A percentile compares a stretch with the other conserved stretches of the same genome.
Evolutionary conservation across 2,888 invertebrate species (phyloP).

Genomic region (Mamestra brassicae): DNA sequence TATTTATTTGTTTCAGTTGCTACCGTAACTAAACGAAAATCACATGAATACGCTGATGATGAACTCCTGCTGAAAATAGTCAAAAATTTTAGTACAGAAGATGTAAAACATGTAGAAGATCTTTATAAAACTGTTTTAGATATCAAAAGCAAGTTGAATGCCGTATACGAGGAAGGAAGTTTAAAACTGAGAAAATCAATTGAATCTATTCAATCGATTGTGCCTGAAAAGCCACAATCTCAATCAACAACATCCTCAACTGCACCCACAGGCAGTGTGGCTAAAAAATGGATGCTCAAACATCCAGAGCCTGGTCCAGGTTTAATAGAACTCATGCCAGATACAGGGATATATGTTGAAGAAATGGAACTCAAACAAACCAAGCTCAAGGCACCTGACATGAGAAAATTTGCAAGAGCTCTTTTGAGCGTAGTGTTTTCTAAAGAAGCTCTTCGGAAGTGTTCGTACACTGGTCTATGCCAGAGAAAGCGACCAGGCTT

Average conservation of each 20-base stretch:
- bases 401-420: conserved; percentile 10
- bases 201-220: neutral
- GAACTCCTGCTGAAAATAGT: neutral
- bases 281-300: conserved; percentile 1
- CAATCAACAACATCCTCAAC: neutral
- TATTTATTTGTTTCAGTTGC: neutral
- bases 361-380: neutral
- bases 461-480: neutral
- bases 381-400: neutral
- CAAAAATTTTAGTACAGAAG: neutral
- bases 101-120: conserved; percentile 1
- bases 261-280: neutral
- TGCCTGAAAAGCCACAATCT: neutral
- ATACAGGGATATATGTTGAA: neutral
- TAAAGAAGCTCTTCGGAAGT: neutral
- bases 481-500: neutral
- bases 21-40: neutral
- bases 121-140: neutral
- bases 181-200: neutral
- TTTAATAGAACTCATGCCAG: conserved; percentile 12
- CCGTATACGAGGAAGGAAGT: neutral
- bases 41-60: neutral
- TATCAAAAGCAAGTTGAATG: neutral
- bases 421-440: conserved; percentile 2
- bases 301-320: neutral